These are phyloP conservation scores for Drosophila mettleri DNA, from an alignment of 2,888 invertebrate genomes.

Conservation along the genomic window DNA sequence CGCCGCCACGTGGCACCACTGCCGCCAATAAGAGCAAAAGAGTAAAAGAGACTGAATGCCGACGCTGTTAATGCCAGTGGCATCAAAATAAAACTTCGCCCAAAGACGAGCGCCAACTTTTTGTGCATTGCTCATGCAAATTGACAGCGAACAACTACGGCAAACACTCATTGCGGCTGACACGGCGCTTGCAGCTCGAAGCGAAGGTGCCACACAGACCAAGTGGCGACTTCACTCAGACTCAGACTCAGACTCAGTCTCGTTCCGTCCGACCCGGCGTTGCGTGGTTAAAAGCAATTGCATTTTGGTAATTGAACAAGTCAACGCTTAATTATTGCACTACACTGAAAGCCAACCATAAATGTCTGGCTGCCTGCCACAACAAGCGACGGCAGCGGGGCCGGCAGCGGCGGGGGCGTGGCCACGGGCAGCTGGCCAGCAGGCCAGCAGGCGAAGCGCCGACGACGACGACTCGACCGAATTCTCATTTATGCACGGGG, in stretches of 20 bases:
- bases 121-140: conserved; percentile 40
- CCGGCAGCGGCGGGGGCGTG: background rate
- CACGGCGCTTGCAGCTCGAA: no score
- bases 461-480: conserved; percentile 11
- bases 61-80: conserved; percentile 68
- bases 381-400: background rate
- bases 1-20: conserved; percentile 11
- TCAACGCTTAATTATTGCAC: conserved; percentile 80
- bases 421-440: background rate
- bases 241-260: background rate
- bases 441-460: background rate
- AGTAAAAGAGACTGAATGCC: conserved; percentile 42
- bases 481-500: conserved; percentile 48
- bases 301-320: conserved; percentile 82
- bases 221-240: conserved; percentile 22
- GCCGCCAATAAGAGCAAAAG: conserved; percentile 1
- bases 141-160: conserved; percentile 36
- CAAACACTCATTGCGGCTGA: conserved; percentile 42
- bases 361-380: conserved; percentile 55
- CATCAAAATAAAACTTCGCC: conserved; percentile 58
- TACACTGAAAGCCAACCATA: conserved; percentile 66
- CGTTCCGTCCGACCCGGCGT: conserved; percentile 27
- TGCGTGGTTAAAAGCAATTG: conserved; percentile 80
- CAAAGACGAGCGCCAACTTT: conserved; percentile 32
- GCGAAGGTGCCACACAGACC: conserved; percentile 32